These are phyloP conservation scores for Pollachius pollachius DNA, from an alignment of 2,113 vertebrate genomes.

Conservation along the genomic window DNA sequence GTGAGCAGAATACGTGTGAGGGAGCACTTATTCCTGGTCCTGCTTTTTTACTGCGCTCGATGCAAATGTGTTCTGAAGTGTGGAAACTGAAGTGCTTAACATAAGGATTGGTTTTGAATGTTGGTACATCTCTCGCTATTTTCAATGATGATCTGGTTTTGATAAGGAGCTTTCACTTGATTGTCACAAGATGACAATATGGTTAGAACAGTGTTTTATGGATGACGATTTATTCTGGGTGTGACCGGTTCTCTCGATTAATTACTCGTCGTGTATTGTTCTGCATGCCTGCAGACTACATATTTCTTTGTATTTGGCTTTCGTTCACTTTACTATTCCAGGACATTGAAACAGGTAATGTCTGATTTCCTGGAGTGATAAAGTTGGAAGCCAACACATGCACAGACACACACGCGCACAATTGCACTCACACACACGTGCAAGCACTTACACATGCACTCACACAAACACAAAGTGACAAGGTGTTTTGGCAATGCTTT, in stretches of 20 bases:
- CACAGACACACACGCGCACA: conserved; percentile 2
- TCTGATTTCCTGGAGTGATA: conserved; percentile 60
- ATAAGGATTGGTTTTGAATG: background rate
- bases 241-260: conserved; percentile 14
- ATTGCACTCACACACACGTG: conserved; percentile 29
- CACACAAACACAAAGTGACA: conserved; percentile 38
- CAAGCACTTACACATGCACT: conserved; percentile 3
- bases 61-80: conserved; percentile 18
- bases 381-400: conserved; percentile 32
- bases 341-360: conserved; percentile 50
- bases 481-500: conserved; percentile 6
- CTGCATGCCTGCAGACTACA: conserved; percentile 42
- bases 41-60: conserved; percentile 20
- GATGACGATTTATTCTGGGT: too few relatives aligned
- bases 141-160: too few relatives aligned
- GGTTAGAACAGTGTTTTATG: too few relatives aligned
- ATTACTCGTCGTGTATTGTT: conserved; percentile 60
- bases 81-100: background rate
- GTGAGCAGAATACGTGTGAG: conserved; percentile 29
- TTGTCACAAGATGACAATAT: too few relatives aligned
- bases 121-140: too few relatives aligned
- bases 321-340: conserved; percentile 44
- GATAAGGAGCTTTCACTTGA: too few relatives aligned
- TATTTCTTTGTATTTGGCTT: conserved; percentile 61
- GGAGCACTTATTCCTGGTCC: conserved; percentile 11